A percentile compares a stretch with the other conserved stretches of the same genome.
Conservation (phyloP, 2,888 invertebrate species). For the Platerodrilus igneus region DNA sequence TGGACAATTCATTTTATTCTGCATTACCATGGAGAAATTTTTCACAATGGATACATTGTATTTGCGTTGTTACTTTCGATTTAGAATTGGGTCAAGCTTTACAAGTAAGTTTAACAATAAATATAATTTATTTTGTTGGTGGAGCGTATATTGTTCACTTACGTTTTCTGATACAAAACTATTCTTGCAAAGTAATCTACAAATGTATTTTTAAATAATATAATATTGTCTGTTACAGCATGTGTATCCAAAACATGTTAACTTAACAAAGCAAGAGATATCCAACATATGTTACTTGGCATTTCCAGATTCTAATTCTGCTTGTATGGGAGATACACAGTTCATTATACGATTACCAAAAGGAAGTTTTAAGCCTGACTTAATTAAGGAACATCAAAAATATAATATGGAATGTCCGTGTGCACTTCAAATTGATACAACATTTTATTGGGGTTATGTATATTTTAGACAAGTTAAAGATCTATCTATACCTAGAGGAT, state of each 20-base stretch:
- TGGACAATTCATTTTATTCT: too few relatives aligned
- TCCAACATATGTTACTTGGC: conserved; percentile 96
- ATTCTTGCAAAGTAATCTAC: conserved; percentile 2
- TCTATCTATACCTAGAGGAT: conserved; percentile 84
- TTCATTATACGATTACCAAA: conserved; percentile 90
- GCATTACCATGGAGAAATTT: conserved; percentile 71
- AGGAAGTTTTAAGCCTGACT: conserved; percentile 53
- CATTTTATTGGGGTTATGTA: conserved; percentile 95
- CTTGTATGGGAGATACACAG: conserved; percentile 97
- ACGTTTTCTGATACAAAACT: background rate
- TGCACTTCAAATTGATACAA: conserved; percentile 72
- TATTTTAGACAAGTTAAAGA: conserved; percentile 98
- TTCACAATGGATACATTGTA: conserved; percentile 93
- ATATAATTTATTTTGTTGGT: background rate
- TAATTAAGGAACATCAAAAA: conserved; percentile 54
- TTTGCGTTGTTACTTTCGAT: conserved; percentile 98
- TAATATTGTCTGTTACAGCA: conserved; percentile 51
- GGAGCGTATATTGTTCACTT: background rate
- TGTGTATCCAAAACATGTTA: conserved; percentile 75
- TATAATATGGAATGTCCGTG: conserved; percentile 78
- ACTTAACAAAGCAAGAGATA: conserved; percentile 78
- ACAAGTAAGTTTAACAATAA: conserved; percentile 58
- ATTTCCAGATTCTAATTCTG: conserved; percentile 98
- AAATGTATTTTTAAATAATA: too few relatives aligned
- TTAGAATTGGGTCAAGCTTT: conserved; percentile 97